These are phyloP conservation scores for Lepidonotus clava DNA, from an alignment of 2,888 invertebrate genomes.

Conservation along the genomic window DNA sequence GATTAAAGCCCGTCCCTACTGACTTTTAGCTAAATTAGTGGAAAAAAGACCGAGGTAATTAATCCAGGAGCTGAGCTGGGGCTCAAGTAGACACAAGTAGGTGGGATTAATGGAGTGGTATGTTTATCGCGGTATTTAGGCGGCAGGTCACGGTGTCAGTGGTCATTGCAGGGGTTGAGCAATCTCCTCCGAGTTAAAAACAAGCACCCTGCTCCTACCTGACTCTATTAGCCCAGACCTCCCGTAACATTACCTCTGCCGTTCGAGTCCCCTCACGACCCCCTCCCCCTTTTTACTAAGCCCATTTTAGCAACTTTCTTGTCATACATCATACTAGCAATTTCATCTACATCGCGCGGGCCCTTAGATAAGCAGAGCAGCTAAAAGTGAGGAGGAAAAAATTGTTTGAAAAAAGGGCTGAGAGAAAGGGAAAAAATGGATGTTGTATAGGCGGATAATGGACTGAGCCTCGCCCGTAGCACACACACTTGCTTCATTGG, in stretches of 20 bases:
- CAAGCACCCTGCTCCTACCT: too few relatives aligned
- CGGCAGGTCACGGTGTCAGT: background rate
- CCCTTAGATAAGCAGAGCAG: background rate
- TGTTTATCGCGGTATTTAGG: background rate
- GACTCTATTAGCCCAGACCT: too few relatives aligned
- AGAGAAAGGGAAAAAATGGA: background rate
- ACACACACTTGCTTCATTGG: background rate
- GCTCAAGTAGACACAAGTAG: background rate
- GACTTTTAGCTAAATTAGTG: constrained; percentile 16
- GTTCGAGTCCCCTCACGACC: too few relatives aligned
- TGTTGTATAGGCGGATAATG: background rate
- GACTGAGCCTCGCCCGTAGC: background rate
- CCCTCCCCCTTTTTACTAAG: too few relatives aligned
- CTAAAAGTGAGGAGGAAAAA: too few relatives aligned
- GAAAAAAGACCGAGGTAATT: background rate
- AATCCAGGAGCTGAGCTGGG: background rate
- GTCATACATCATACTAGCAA: background rate
- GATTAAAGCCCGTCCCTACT: background rate
- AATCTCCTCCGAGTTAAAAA: too few relatives aligned
- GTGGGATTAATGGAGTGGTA: background rate
- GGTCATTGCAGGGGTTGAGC: background rate
- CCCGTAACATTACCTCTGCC: too few relatives aligned
- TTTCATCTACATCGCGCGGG: background rate
- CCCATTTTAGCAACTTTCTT: background rate
- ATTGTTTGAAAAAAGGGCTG: too few relatives aligned